Base-by-base conservation (phyloP, 1,140 invertebrate species). In the Bradynema listronoti region DNA sequence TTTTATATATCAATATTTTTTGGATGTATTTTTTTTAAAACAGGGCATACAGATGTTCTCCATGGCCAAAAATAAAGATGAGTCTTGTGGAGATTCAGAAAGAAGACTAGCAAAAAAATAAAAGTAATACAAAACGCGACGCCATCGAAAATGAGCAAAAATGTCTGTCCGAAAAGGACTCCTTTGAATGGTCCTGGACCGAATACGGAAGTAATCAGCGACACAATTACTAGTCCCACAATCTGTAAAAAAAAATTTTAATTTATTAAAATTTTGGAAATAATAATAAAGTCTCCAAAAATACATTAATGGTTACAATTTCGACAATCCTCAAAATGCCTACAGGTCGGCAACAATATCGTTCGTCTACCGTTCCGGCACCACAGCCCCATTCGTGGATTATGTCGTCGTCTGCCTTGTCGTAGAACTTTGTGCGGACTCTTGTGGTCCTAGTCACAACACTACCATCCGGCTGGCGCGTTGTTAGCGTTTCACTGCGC, bases 171-270 rank as follows among this genome's bases (percentile, higher is more conserved):
- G 58, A 78, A 76, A 7, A 77, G 66, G 32, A 77, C 46, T n/a
- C 75, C 75, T 63, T 76, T 76, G 68, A 77, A 77, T 29, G 75
- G 75, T 14, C 75, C 72, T 22, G 74, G 69, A 0, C 75, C 74
- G 42, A 71, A 75, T 5, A 75, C 73, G 6, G 73, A 68, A 19
- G 71, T 62, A 54, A 77, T 69, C 24, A 77, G 50, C 32, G 60
- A 76, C 22, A 78, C 60, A 9, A 78, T 65, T 6, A 77, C 53
- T 9, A 77, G 57, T n/a, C 72, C 56, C n/a, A 75, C 42, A 34
- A 77, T 68, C 73, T 75, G 58, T 59, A 69, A n/a, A 62, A 32
- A 56, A 14, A 5, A 46, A 63, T 11, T n/a, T 11, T n/a, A n/a
- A n/a, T n/a, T n/a, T n/a, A n/a, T n/a, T n/a, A n/a, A n/a, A n/a